Percentiles rank a stretch among this genome's conserved stretches.
Evolutionary conservation across 2,113 vertebrate genomes (phyloP).

Genomic region (Leptodactylus fuscus): DNA sequence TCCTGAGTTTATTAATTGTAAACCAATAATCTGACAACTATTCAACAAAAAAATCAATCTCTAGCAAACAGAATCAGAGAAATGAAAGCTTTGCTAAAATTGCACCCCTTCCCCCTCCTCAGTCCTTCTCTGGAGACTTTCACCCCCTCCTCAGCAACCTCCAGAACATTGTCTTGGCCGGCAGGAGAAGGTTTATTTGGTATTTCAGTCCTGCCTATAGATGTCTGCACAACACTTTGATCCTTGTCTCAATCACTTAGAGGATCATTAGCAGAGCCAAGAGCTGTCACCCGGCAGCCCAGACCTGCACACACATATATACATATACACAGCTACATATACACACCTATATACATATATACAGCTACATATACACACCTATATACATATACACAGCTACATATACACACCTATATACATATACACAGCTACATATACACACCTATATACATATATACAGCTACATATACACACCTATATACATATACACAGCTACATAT

Average conservation of each 20-base stretch:
- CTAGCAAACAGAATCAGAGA: not conserved
- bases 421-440: no score
- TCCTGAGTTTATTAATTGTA: not conserved
- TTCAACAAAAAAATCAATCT: conserved; percentile 14
- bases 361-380: no score
- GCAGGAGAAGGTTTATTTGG: not conserved
- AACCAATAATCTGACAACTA: not conserved
- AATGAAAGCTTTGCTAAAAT: conserved; percentile 18
- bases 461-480: no score
- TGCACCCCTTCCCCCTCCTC: not conserved
- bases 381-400: no score
- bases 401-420: no score
- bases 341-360: no score
- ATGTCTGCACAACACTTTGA: conserved; percentile 11
- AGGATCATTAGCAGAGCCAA: not conserved
- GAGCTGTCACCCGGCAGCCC: not conserved
- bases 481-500: no score
- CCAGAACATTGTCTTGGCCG: not conserved
- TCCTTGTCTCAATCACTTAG: conserved; percentile 15
- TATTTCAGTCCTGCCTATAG: not conserved
- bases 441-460: no score
- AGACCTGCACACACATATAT: conserved; percentile 29
- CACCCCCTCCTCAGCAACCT: not conserved
- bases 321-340: no score
- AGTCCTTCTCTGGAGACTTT: not conserved